phyloP scores from a whole-genome alignment of 2,797 vertebrate genomes.

The Helarctos malayanus region DNA sequence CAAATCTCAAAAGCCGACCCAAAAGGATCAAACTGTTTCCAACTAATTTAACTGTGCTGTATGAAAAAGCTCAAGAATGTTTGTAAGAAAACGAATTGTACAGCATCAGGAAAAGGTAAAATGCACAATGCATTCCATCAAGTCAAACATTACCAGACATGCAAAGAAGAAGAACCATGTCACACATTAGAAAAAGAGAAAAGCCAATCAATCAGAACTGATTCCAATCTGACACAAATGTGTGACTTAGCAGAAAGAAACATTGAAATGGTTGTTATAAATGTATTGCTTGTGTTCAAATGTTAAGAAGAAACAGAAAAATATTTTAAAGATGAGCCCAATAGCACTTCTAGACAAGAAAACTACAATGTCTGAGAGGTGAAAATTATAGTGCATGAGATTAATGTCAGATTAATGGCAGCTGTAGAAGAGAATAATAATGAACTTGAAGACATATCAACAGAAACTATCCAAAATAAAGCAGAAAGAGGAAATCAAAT shows the following conservation, averaged over 20 bases:
- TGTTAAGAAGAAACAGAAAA: background rate
- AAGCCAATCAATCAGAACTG: background rate
- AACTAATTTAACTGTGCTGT: background rate
- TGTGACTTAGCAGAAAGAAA: background rate
- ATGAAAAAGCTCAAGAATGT: background rate
- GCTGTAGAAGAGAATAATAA: background rate
- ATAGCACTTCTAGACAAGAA: background rate
- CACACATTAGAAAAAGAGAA: background rate
- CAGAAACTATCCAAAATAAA: background rate
- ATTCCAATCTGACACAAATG: background rate
- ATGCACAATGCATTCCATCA: background rate
- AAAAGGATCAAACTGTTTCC: background rate
- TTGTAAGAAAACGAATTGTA: background rate
- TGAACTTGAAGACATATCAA: background rate
- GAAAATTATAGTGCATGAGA: background rate
- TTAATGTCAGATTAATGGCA: background rate
- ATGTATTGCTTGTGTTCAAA: background rate
- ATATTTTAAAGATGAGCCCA: background rate
- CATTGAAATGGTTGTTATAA: background rate
- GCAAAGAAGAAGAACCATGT: background rate
- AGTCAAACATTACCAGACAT: background rate
- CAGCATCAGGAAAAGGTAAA: background rate
- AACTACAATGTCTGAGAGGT: background rate
- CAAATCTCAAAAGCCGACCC: background rate
- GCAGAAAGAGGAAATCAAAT: background rate